Evolutionary conservation across 2,797 vertebrate genomes (phyloP).

Genomic region (Brachyrhaphis roseni): DNA sequence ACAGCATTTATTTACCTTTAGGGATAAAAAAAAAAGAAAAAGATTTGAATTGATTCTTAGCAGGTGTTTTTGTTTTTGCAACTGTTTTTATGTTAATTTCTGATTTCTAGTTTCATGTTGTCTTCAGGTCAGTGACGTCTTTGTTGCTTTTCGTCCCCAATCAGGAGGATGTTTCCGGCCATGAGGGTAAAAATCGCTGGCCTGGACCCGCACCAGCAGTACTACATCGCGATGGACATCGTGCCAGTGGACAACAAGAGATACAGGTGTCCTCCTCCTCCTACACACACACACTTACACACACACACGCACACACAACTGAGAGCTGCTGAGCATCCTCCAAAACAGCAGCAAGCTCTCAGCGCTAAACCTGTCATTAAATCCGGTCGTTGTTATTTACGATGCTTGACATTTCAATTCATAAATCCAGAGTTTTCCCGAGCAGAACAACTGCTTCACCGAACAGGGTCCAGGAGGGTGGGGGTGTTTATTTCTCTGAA

Average conservation of each 20-base stretch:
- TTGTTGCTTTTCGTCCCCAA: not conserved
- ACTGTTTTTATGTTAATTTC: not conserved
- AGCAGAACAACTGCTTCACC: slow-evolving; percentile 8
- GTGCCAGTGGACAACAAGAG: slow-evolving; percentile 98
- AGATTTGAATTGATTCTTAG: not conserved
- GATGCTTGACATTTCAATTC: not conserved
- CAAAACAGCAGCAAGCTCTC: not conserved
- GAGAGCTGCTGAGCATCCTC: not conserved
- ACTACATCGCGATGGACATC: slow-evolving; percentile 98
- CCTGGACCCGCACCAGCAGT: slow-evolving; percentile 96
- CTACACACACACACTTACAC: not conserved
- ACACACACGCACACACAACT: no score
- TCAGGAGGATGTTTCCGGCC: slow-evolving; percentile 97
- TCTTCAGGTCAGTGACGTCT: not conserved
- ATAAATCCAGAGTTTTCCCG: not conserved
- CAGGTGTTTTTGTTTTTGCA: not conserved
- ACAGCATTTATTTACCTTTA: not conserved
- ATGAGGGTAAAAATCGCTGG: slow-evolving; percentile 98
- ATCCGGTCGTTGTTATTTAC: not conserved
- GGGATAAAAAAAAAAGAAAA: not conserved
- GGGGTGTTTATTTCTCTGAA: slow-evolving; percentile 7
- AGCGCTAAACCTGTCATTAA: not conserved
- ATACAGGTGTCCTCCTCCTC: slow-evolving; percentile 83
- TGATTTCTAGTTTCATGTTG: not conserved
- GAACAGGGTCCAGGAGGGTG: not conserved